Base-by-base conservation (phyloP, 1,140 invertebrate species). In the Aculops lycopersici region DNA sequence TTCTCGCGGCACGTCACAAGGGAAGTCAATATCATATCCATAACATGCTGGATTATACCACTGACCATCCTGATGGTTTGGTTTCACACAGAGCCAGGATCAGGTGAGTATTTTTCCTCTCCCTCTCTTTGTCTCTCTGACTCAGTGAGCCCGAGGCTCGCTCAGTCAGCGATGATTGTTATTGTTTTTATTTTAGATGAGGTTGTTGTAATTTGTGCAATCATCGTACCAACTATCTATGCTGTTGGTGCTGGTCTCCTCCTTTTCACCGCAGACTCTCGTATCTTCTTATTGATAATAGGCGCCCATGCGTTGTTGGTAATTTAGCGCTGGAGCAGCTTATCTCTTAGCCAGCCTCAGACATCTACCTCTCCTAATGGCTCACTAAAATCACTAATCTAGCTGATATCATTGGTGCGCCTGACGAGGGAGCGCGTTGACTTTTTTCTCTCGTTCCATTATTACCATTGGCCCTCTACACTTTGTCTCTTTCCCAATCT, bases 81-180 rank as follows among this genome's bases (percentile, higher is more conserved):
- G 17, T 45, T 45, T 24, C 24, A 4, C 3, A 39, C 43, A 4
- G 42, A 45, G 15, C 45, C 45, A 15, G 45, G 45, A 37, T 43
- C 45, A 45, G 45, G 45, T 47, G 35, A 45, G 35, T 43, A 35
- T 31, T 17, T 31, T 31, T 8, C 8, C n/a, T 31, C 8, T 8
- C n/a, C 8, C n/a, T 31, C 8, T 31, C 8, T 8, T 31, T n/a
- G 24, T 8, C 24, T n/a, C n/a, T n/a, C n/a, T n/a, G n/a, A n/a
- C n/a, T n/a, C 24, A 31, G n/a, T 8, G n/a, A 8, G 24, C 8
- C 8, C 24, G 8, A 8, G 8, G 8, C 24, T 8, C 8, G n/a
- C 24, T 8, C 24, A 31, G 8, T 31, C 24, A 31, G 8, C 24
- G n/a, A 31, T 8, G 24, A 8, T 31, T 31, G n/a, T 31, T 8